phyloP scores from a whole-genome alignment of 2,113 vertebrate species.

The Nycticorax nycticorax region DNA sequence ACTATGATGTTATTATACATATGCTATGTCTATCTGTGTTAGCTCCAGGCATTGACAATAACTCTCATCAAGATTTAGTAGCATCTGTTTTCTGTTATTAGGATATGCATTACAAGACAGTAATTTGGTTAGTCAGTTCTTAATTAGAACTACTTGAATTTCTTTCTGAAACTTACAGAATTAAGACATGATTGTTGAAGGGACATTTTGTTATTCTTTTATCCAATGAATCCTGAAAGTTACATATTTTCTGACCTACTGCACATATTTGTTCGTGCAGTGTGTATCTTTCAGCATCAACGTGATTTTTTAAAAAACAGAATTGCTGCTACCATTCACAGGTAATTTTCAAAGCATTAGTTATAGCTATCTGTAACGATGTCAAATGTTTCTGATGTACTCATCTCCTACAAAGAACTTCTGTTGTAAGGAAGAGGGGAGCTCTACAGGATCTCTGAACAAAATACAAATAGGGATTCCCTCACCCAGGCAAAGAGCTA shows the following conservation, averaged over 20 bases:
- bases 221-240: background rate
- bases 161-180: background rate
- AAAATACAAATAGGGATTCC: background rate
- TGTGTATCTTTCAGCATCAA: background rate
- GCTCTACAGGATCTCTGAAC: background rate
- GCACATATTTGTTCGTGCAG: background rate
- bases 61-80: background rate
- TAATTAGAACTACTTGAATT: constrained; percentile 2
- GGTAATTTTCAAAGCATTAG: background rate
- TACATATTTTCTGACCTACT: background rate
- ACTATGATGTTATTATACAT: background rate
- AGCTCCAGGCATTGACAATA: constrained; percentile 1
- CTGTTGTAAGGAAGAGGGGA: background rate
- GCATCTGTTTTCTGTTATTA: constrained; percentile 28
- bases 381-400: background rate
- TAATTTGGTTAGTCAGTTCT: constrained; percentile 21
- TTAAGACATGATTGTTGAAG: background rate
- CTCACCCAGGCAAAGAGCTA: background rate
- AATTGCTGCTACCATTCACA: background rate
- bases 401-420: background rate
- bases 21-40: background rate
- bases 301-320: background rate
- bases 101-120: background rate
- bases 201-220: background rate
- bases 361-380: background rate